Evolutionary conservation across 2,113 vertebrate genomes (phyloP).

Genomic region (Lophochroa leadbeateri): DNA sequence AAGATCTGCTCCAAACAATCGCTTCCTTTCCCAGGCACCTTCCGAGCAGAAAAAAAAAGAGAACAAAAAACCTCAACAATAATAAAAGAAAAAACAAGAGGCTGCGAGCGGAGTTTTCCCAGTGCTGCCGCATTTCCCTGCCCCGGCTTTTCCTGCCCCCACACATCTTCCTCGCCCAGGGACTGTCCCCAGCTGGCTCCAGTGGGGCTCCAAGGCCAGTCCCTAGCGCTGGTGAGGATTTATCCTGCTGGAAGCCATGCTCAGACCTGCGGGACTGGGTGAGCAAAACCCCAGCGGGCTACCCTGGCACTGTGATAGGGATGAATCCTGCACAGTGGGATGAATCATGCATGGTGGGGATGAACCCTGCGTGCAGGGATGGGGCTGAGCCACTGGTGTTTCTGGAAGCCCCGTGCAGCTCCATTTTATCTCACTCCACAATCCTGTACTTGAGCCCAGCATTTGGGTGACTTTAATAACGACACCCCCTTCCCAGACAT

Average conservation of each 20-base stretch:
- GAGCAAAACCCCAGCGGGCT: accelerated
- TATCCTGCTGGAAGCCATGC: background rate
- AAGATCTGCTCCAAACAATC: constrained; percentile 68
- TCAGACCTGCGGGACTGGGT: accelerated
- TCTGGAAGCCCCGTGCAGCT: accelerated
- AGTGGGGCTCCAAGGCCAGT: background rate
- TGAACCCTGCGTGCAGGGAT: accelerated
- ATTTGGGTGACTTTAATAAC: background rate
- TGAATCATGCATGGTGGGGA: background rate
- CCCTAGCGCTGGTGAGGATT: background rate
- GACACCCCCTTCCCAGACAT: background rate
- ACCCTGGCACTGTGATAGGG: background rate
- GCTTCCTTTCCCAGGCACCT: constrained; percentile 73
- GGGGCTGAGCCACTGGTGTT: background rate
- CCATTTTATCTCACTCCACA: accelerated
- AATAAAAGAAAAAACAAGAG: background rate
- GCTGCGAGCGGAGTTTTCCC: background rate
- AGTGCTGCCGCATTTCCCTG: constrained; percentile 21
- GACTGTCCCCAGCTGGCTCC: background rate
- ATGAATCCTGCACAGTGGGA: background rate
- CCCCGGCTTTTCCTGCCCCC: constrained; percentile 26
- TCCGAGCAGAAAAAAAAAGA: background rate
- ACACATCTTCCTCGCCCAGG: background rate
- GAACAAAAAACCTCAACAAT: background rate
- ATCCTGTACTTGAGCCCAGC: background rate